These are phyloP conservation scores for Nibea albiflora DNA, from an alignment of 2,113 vertebrate genomes.

Conservation along the genomic window DNA sequence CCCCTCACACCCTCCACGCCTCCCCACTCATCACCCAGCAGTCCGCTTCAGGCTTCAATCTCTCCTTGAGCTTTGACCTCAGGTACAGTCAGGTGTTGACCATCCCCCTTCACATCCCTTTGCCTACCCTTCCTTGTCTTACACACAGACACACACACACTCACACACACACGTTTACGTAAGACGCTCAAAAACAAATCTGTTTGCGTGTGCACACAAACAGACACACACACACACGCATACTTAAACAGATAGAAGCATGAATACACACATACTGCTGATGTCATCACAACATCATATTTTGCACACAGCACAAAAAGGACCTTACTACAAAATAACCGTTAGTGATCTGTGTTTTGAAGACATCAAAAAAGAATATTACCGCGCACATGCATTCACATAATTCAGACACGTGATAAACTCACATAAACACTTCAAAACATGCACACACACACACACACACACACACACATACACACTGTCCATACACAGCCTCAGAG, in stretches of 20 bases:
- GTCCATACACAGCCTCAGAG: constrained; percentile 67
- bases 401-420: background rate
- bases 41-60: constrained; percentile 58
- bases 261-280: constrained; percentile 3
- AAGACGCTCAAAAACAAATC: background rate
- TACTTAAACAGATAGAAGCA: background rate
- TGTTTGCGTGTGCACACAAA: background rate
- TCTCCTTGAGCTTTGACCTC: constrained; percentile 78
- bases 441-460: constrained; percentile 41
- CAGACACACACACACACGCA: background rate
- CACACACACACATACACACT: constrained; percentile 40
- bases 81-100: constrained; percentile 74
- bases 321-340: constrained; percentile 29
- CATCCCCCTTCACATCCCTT: constrained; percentile 26
- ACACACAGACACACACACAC: background rate
- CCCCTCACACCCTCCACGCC: constrained; percentile 21
- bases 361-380: background rate
- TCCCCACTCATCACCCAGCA: constrained; percentile 45
- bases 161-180: background rate
- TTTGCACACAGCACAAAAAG: background rate
- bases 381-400: background rate
- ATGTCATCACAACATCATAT: constrained; percentile 18
- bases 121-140: constrained; percentile 3
- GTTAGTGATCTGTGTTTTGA: background rate
- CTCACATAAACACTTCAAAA: constrained; percentile 3